Percentiles rank a stretch among this genome's conserved stretches.
Evolutionary conservation across 2,797 vertebrate species (phyloP).

Genomic region (Siniperca undulata): DNA sequence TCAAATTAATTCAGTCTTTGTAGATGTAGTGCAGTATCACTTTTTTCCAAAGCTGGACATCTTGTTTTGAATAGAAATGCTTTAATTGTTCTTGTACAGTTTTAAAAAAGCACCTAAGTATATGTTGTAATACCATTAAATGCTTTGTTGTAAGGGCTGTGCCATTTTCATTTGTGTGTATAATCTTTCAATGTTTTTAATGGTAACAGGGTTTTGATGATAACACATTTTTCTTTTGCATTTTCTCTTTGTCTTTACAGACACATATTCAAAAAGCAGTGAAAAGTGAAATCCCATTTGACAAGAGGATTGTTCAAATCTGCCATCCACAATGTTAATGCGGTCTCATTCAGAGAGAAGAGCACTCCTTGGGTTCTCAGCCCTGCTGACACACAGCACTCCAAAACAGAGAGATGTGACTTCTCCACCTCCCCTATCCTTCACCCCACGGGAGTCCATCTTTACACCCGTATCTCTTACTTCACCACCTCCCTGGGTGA

Average conservation of each 20-base stretch:
- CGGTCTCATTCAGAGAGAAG: conserved; percentile 80
- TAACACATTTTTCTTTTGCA: not conserved
- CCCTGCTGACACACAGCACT: conserved; percentile 73
- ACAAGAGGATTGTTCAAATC: conserved; percentile 24
- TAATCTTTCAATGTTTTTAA: not conserved
- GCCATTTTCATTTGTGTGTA: not conserved
- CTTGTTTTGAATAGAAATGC: not conserved
- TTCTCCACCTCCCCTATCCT: conserved; percentile 46
- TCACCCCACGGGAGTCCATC: conserved; percentile 62
- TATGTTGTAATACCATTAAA: not conserved
- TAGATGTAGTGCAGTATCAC: not conserved
- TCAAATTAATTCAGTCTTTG: not conserved
- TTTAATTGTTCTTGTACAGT: not conserved
- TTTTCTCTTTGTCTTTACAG: conserved; percentile 59
- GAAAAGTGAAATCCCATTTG: conserved; percentile 11
- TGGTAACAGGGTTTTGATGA: not conserved
- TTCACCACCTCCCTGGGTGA: conserved; percentile 77
- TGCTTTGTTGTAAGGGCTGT: not conserved
- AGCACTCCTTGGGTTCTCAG: conserved; percentile 78
- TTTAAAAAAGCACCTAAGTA: not conserved
- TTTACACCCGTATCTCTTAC: conserved; percentile 58
- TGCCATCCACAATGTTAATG: conserved; percentile 66
- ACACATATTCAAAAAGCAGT: conserved; percentile 3
- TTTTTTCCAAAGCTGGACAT: not conserved
- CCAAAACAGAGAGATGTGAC: conserved; percentile 56